These are phyloP conservation scores for Fringilla coelebs DNA, from an alignment of 2,797 vertebrate species.

Conservation along the genomic window DNA sequence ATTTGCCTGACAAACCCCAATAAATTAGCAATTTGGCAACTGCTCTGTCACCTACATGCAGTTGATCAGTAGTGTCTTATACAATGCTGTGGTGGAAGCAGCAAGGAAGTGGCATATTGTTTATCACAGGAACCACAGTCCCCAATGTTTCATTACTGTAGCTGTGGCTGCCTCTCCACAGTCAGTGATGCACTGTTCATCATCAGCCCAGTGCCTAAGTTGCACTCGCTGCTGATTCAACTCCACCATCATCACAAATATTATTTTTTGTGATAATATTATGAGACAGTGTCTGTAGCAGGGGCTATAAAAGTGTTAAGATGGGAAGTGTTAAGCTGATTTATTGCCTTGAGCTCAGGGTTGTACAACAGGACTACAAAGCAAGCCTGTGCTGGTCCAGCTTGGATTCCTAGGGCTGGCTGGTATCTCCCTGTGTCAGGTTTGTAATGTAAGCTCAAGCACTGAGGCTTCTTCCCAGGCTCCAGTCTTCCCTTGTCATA, in stretches of 20 bases:
- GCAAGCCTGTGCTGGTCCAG: neutral
- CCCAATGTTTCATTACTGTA: rapidly evolving
- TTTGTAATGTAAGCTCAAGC: neutral
- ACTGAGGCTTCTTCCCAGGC: neutral
- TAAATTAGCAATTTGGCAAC: neutral
- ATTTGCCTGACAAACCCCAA: neutral
- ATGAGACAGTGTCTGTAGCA: neutral
- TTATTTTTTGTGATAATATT: neutral
- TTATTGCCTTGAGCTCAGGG: neutral
- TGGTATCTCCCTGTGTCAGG: neutral
- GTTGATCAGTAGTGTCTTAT: neutral
- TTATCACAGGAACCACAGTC: neutral
- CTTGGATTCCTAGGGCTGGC: neutral
- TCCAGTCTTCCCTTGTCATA: neutral
- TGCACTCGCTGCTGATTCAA: neutral
- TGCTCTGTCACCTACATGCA: neutral
- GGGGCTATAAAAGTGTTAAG: neutral
- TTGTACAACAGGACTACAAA: neutral
- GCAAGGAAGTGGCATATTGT: neutral
- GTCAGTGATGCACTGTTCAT: neutral
- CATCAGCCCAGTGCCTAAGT: neutral
- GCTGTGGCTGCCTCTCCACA: neutral
- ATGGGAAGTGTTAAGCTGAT: neutral
- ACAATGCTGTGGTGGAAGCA: neutral
- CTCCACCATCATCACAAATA: neutral